A percentile compares a stretch with the other conserved stretches of the same genome.
phyloP scores from a whole-genome alignment of 2,797 vertebrate species.

The Pristis pectinata region DNA sequence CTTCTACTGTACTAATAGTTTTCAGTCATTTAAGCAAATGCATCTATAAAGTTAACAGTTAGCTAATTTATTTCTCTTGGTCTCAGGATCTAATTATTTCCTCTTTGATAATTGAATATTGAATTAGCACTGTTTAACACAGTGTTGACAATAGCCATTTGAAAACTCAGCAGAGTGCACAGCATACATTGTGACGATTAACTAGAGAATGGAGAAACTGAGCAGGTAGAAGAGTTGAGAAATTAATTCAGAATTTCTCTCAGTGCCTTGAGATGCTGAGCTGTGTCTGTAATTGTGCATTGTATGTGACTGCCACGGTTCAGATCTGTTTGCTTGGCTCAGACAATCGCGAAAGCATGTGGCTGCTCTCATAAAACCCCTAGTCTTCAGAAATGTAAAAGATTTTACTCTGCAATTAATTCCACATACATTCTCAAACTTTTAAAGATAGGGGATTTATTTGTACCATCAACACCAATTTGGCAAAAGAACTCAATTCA shows the following conservation, averaged over 20 bases:
- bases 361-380: neutral
- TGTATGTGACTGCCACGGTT: constrained; percentile 42
- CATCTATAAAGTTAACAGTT: neutral
- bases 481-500: neutral
- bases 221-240: constrained; percentile 12
- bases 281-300: constrained; percentile 53
- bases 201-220: neutral
- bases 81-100: neutral
- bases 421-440: neutral
- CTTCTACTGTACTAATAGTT: neutral
- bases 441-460: neutral
- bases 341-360: neutral
- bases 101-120: neutral
- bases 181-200: neutral
- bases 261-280: constrained; percentile 66
- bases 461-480: neutral
- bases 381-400: neutral
- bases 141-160: neutral
- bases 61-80: neutral
- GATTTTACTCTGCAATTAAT: neutral
- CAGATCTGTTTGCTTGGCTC: neutral
- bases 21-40: neutral
- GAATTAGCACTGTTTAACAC: neutral
- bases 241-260: constrained; percentile 51
- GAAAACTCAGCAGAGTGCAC: neutral